A percentile compares a stretch with the other conserved stretches of the same genome.
These are phyloP conservation scores for Sphenopsis melanotis DNA, from an alignment of 2,797 vertebrate genomes.

Conservation along the genomic window DNA sequence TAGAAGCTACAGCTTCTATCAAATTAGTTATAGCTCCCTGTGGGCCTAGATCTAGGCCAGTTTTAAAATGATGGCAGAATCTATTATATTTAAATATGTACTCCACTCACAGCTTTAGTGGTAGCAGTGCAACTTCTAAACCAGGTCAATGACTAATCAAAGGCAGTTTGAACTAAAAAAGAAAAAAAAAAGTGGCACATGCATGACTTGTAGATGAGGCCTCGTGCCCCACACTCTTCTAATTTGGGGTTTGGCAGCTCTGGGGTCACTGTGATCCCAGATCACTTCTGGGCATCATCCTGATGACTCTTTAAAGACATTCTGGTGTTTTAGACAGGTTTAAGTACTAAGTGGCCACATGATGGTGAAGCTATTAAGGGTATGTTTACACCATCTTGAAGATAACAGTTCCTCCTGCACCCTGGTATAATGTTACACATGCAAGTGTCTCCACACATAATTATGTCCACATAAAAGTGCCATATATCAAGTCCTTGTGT, in stretches of 20 bases:
- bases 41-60: slow-evolving; percentile 57
- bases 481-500: not conserved
- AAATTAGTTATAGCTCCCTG: slow-evolving; percentile 35
- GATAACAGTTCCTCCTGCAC: not conserved
- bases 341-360: not conserved
- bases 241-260: not conserved
- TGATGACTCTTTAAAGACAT: not conserved
- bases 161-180: slow-evolving; percentile 29
- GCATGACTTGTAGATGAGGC: not conserved
- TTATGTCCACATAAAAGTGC: not conserved
- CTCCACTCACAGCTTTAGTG: not conserved
- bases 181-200: not conserved
- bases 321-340: not conserved
- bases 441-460: not conserved
- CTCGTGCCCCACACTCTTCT: not conserved
- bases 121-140: slow-evolving; percentile 3
- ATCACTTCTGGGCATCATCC: not conserved
- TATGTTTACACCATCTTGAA: not conserved
- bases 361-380: not conserved
- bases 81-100: slow-evolving; percentile 30
- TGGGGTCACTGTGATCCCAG: not conserved
- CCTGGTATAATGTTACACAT: not conserved
- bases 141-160: slow-evolving; percentile 59
- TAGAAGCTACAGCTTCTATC: slow-evolving; percentile 14
- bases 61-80: not conserved